Evolutionary conservation across 1,140 invertebrate species (phyloP).

Genomic region (Drosophila saltans): DNA sequence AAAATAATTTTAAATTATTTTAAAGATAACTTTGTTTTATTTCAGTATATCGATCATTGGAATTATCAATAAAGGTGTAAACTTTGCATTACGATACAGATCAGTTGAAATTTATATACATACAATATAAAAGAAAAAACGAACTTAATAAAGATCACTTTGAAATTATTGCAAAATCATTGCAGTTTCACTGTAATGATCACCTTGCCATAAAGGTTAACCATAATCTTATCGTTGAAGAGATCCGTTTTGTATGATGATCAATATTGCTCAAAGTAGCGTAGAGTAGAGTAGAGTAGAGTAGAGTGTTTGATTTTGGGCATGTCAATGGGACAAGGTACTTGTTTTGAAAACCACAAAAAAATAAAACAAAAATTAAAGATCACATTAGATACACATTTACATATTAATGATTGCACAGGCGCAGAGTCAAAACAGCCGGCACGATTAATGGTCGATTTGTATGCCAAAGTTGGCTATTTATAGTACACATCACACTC

Average conservation of each 20-base stretch:
- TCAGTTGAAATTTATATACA: background rate
- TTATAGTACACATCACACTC: conserved; percentile 29
- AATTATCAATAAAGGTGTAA: too few relatives aligned
- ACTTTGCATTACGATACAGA: background rate
- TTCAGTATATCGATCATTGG: too few relatives aligned
- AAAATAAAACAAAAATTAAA: conserved; percentile 15
- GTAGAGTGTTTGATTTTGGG: conserved; percentile 31
- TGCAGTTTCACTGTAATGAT: background rate
- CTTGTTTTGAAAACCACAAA: conserved; percentile 16
- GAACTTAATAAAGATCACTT: conserved; percentile 14
- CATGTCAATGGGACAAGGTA: conserved; percentile 20
- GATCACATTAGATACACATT: conserved; percentile 66
- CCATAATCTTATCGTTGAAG: background rate
- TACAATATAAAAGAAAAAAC: background rate
- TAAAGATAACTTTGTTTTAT: too few relatives aligned
- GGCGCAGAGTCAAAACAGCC: background rate
- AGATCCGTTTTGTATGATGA: conserved; percentile 2
- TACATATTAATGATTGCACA: conserved; percentile 69
- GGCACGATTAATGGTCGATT: conserved; percentile 64
- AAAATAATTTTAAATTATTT: too few relatives aligned
- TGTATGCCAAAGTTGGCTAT: conserved; percentile 53
- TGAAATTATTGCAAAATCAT: conserved; percentile 1
- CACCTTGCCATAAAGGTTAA: conserved; percentile 1
- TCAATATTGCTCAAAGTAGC: conserved; percentile 10
- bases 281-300: conserved; percentile 5